Percentiles rank a stretch among this genome's conserved stretches.
phyloP scores from a whole-genome alignment of 2,888 invertebrate species.

The Agapetus fuscipes region DNA sequence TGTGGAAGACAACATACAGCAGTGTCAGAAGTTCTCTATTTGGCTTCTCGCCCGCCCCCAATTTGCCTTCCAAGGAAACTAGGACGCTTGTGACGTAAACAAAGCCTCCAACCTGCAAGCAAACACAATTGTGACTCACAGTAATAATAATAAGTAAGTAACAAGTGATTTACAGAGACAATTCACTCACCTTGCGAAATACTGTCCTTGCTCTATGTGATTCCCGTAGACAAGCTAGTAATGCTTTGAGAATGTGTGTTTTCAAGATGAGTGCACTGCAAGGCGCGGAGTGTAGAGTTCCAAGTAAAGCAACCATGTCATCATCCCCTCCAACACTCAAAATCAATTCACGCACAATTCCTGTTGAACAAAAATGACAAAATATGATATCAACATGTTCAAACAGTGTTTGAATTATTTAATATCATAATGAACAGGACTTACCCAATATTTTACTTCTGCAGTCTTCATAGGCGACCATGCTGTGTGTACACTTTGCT shows the following conservation, averaged over 20 bases:
- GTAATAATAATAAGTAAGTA: slow-evolving; percentile 2
- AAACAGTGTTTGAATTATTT: slow-evolving; percentile 2
- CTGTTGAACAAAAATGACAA: slow-evolving; percentile 37
- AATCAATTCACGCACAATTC: slow-evolving; percentile 80
- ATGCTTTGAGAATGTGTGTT: slow-evolving; percentile 80
- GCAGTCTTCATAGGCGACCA: slow-evolving; percentile 76
- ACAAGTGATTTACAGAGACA: not conserved
- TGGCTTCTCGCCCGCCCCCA: slow-evolving; percentile 40
- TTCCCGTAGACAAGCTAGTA: slow-evolving; percentile 84
- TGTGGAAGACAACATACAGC: slow-evolving; percentile 84
- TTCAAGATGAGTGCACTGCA: slow-evolving; percentile 73
- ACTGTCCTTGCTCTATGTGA: slow-evolving; percentile 94
- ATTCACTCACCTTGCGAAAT: slow-evolving; percentile 69
- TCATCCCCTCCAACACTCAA: slow-evolving; percentile 91
- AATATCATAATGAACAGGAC: not conserved
- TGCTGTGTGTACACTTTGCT: slow-evolving; percentile 82
- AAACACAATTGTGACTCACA: too few relatives aligned
- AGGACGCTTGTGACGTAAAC: slow-evolving; percentile 94
- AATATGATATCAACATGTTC: not conserved
- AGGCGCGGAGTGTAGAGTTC: slow-evolving; percentile 85
- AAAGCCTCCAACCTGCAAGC: slow-evolving; percentile 75
- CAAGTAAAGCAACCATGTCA: slow-evolving; percentile 87
- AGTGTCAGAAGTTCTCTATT: slow-evolving; percentile 62
- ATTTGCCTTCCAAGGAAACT: slow-evolving; percentile 79
- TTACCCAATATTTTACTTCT: slow-evolving; percentile 69